Evolutionary conservation across 2,888 invertebrate species (phyloP).

Genomic region (Poecilus cupreus): DNA sequence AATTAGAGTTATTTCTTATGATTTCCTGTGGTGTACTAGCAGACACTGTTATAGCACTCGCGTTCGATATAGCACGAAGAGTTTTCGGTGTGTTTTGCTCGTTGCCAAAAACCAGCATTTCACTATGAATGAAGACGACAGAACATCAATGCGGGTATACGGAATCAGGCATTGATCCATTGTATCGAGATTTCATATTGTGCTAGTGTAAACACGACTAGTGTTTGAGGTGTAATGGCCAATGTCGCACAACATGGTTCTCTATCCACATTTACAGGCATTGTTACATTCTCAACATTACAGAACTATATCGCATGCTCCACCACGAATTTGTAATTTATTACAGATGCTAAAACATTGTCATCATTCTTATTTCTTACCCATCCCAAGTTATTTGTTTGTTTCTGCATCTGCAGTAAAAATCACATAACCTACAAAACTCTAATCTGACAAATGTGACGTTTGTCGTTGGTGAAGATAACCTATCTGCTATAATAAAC

Average conservation of each 20-base stretch:
- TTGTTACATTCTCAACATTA: neutral
- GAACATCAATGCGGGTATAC: no score
- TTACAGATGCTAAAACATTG: neutral
- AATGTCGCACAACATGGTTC: neutral
- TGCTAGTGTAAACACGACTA: no score
- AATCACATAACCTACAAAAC: neutral
- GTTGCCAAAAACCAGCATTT: no score
- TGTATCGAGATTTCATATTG: no score
- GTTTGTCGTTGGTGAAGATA: conserved; percentile 27
- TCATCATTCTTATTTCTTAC: neutral
- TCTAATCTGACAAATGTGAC: neutral
- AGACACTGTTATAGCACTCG: neutral
- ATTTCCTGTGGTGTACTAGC: neutral
- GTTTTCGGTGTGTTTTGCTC: no score
- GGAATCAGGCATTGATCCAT: no score
- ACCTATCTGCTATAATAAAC: conserved; percentile 38
- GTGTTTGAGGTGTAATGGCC: neutral
- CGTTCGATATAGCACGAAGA: no score
- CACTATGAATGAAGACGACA: no score
- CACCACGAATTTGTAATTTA: neutral
- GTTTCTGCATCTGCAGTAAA: neutral
- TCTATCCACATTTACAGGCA: neutral
- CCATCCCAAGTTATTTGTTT: neutral
- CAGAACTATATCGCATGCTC: neutral
- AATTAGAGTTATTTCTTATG: no score